phyloP scores from a whole-genome alignment of 2,888 invertebrate species.

The Bimastos eiseni region DNA sequence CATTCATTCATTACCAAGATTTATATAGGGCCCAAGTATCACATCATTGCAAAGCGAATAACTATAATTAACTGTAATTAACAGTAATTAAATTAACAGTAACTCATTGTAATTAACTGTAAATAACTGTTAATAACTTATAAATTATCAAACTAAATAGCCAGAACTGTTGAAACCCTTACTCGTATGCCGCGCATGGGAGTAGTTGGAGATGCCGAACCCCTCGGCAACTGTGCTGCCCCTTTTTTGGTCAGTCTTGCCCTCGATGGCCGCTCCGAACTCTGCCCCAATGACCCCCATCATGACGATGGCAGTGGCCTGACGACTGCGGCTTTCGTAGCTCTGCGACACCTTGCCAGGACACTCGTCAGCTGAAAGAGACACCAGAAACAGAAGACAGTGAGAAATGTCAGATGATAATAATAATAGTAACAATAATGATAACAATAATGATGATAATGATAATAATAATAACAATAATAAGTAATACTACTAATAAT shows the following conservation, averaged over 20 bases:
- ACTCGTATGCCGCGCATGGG: constrained; percentile 87
- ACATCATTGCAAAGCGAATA: too few species aligned
- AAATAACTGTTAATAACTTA: too few species aligned
- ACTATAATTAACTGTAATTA: too few species aligned
- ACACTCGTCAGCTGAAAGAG: neutral
- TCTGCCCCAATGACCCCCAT: constrained; percentile 97
- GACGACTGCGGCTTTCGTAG: constrained; percentile 59
- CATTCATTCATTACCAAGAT: too few species aligned
- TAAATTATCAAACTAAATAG: too few species aligned
- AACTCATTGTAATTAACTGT: too few species aligned
- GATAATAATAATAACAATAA: too few species aligned
- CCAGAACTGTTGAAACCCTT: constrained; percentile 46
- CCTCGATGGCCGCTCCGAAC: constrained; percentile 88
- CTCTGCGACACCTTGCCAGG: neutral
- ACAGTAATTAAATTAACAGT: too few species aligned
- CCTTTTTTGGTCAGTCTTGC: constrained; percentile 66
- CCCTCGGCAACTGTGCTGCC: constrained; percentile 75
- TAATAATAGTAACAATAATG: neutral
- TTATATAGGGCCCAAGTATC: too few species aligned
- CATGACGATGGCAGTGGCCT: constrained; percentile 94
- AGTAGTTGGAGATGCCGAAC: constrained; percentile 79
- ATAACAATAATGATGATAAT: too few species aligned
- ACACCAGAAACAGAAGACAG: neutral
- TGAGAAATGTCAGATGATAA: neutral
- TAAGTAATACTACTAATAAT: too few species aligned